A percentile compares a stretch with the other conserved stretches of the same genome.
phyloP scores from a whole-genome alignment of 2,113 vertebrate species.

The Parus major region DNA sequence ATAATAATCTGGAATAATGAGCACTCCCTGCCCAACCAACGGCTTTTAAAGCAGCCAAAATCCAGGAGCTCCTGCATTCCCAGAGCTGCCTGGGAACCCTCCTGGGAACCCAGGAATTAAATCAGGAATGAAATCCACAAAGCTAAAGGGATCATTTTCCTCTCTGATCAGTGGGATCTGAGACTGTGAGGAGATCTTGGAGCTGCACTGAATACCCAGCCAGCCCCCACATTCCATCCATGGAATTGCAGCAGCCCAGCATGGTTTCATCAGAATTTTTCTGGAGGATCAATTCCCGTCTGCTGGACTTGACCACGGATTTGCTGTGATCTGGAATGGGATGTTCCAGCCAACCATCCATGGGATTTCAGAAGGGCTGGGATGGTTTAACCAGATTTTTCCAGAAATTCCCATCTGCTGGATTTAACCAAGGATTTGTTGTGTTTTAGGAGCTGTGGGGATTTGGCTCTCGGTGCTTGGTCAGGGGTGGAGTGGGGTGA shows the following conservation, averaged over 20 bases:
- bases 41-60: not conserved
- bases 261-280: too few species aligned
- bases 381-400: not conserved
- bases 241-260: too few species aligned
- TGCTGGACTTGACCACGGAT: too few species aligned
- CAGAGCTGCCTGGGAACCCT: not conserved
- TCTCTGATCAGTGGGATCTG: not conserved
- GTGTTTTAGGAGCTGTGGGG: accelerated
- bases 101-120: not conserved
- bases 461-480: accelerated
- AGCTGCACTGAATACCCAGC: not conserved
- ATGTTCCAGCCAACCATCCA: too few species aligned
- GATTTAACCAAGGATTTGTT: not conserved
- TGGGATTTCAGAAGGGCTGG: not conserved
- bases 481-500: not conserved
- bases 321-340: too few species aligned
- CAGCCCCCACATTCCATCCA: not conserved
- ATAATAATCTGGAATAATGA: not conserved
- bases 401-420: not conserved
- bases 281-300: too few species aligned
- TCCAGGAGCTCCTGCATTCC: not conserved
- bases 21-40: not conserved
- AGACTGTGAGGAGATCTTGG: accelerated
- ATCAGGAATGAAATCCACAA: not conserved
- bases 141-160: not conserved